Base-by-base conservation (phyloP, 2,113 vertebrate genomes). In the Balaenoptera acutorostrata region DNA sequence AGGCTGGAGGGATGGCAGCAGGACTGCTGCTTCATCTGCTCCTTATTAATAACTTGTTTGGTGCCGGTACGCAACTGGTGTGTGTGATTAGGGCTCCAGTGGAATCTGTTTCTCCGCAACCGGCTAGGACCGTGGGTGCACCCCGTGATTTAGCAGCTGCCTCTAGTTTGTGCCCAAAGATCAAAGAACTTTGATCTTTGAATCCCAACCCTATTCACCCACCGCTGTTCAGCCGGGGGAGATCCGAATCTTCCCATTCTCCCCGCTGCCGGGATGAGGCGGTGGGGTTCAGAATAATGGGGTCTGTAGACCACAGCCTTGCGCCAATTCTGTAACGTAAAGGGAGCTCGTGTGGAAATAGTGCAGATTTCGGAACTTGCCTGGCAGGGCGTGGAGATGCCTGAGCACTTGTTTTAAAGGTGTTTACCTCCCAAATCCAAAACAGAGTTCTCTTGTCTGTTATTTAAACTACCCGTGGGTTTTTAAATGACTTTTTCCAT, bases 31-130 rank as follows among this genome's bases (percentile, higher is more conserved):
- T 95, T 96, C 97, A 95, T 98, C 97, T 97, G 97, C 96, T 97
- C 93, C 96, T 96, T 90, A 87, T 97, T 98, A 97, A 96, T 96
- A 78, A 77, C 91, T 95, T 91, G 94, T 93, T 95, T 66, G 89
- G 96, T 93, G 95, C 96, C 95, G 41, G 74, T 29, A 44, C 63
- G 74, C 86, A 31, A 92, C 93, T 75, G 94, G 52, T 81, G 83
- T 86, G 95, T 96, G 93, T 91, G 93, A 78, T 80, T 33, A 64
- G 78, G 90, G 74, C 88, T 92, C 52, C 46, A 36, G 49, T 13
- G 94, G 94, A 69, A 74, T 93, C 75, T 39, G 66, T 52, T 74
- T 86, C 77, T 74, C 86, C 14, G 71, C 95, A 74, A 83, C 52
- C 59, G 78, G 80, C 74, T 59, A 52, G 36, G n/a, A 93, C 46